phyloP scores from a whole-genome alignment of 1,140 invertebrate species.

The Drosophila repleta region DNA sequence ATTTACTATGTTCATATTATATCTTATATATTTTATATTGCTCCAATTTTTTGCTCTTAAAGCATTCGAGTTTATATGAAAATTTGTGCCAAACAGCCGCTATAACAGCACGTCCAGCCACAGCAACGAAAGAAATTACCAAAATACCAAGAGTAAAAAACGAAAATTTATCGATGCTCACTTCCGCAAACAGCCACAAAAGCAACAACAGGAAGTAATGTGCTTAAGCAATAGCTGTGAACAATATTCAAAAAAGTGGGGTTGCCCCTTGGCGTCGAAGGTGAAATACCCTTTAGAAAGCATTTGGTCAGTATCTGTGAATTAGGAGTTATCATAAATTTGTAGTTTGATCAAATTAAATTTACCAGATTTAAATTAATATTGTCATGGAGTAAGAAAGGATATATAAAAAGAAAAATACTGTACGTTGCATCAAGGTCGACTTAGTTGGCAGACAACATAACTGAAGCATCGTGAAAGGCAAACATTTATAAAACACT shows the following conservation, averaged over 20 bases:
- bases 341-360: too few relatives aligned
- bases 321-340: too few relatives aligned
- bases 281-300: constrained; percentile 22
- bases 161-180: constrained; percentile 72
- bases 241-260: constrained; percentile 32
- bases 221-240: constrained; percentile 40
- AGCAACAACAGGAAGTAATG: constrained; percentile 48
- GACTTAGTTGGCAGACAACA: neutral
- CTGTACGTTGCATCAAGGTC: neutral
- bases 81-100: constrained; percentile 45
- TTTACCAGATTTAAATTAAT: too few relatives aligned
- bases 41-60: constrained; percentile 45
- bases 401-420: neutral
- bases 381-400: too few relatives aligned
- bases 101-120: constrained; percentile 13
- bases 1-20: neutral
- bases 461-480: constrained; percentile 19
- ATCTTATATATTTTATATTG: neutral
- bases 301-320: too few relatives aligned
- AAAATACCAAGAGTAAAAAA: constrained; percentile 62
- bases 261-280: neutral
- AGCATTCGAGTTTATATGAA: constrained; percentile 61
- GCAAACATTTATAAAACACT: constrained; percentile 75
- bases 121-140: constrained; percentile 34
- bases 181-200: constrained; percentile 71